Percentiles rank a stretch among this genome's conserved stretches.
These are phyloP conservation scores for Ganaspis brasiliensis DNA, from an alignment of 2,888 invertebrate species.

Conservation along the genomic window DNA sequence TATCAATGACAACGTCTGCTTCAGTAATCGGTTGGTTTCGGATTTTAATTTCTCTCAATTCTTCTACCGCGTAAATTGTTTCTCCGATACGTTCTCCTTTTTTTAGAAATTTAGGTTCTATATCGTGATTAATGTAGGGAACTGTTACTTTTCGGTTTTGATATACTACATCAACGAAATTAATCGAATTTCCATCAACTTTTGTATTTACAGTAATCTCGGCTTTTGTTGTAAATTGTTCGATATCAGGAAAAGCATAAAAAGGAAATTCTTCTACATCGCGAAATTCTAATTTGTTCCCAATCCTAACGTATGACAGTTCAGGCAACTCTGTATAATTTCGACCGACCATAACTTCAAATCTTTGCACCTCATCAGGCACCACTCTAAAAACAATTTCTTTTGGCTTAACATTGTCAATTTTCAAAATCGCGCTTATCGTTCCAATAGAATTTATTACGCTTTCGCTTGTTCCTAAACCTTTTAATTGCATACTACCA, in stretches of 20 bases:
- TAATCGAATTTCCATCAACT: constrained; percentile 9
- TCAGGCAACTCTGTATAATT: constrained; percentile 49
- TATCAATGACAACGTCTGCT: background rate
- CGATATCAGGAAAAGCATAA: background rate
- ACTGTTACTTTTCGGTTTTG: background rate
- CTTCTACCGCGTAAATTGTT: background rate
- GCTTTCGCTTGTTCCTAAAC: constrained; percentile 44
- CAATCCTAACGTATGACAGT: constrained; percentile 16
- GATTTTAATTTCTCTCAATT: background rate
- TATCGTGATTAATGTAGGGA: constrained; percentile 4
- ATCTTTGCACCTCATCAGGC: constrained; percentile 45
- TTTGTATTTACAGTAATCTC: background rate
- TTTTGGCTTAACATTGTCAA: constrained; percentile 47
- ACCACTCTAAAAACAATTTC: constrained; percentile 46
- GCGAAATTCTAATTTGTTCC: constrained; percentile 34
- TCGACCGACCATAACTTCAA: constrained; percentile 49
- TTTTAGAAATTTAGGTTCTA: background rate
- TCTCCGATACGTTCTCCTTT: background rate
- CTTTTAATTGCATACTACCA: constrained; percentile 3
- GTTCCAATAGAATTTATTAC: constrained; percentile 45
- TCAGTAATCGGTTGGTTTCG: background rate
- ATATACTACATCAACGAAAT: constrained; percentile 2
- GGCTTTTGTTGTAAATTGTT: background rate
- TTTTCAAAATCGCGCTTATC: constrained; percentile 17
- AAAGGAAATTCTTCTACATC: constrained; percentile 2